Base-by-base conservation (phyloP, 2,888 invertebrate species). In the Steinernema carpocapsae region DNA sequence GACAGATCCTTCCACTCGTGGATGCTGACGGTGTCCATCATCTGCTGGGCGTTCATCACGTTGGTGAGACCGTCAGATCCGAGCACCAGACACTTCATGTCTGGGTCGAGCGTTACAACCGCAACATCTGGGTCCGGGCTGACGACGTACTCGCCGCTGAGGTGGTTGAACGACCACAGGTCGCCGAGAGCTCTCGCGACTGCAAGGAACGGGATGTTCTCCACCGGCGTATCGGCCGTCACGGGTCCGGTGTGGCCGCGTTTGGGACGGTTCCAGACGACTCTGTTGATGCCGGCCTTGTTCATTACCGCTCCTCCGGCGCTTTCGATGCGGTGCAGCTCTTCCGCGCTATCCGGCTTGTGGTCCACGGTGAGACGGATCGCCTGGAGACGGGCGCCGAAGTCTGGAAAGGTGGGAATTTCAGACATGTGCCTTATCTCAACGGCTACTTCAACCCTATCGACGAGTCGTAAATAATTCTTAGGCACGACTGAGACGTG, bases 31-130 rank as follows among this genome's bases (percentile, higher is more conserved):
- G 94, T 91, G 74, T 92, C 91, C 6, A 95, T 94, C 0, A 95
- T 93, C 79, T 92, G 92, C 82, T 92, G 92, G 0, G 95, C 91
- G 0, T 92, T 92, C 78, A 97, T 90, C 92, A 97, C 95, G 89
- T 99, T 97, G 93, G 95, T 97, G 45, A 97, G 90, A 0, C 97
- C 97, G 89, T 99, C 97, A 0, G 96, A 95, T 73, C 95, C 97
- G 85, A 97, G 93, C 80, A 97, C 93, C 52, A 97, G 90, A 90
- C 96, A 97, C 59, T 85, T 83, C 77, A 89, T 88, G 12, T 76
- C 73, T 83, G 93, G 89, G 78, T 90, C 90, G 32, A 90, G 91
- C 72, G 91, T 91, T 17, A 94, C 91, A 0, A 95, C 94, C 76
- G 92, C 92, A 14, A 96, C 94, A 90, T 99, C 97, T 0, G 97